Evolutionary conservation across 2,888 invertebrate species (phyloP), one percentile per base, ranked within the genome.

Genomic region (Melanostoma mellinum): DNA sequence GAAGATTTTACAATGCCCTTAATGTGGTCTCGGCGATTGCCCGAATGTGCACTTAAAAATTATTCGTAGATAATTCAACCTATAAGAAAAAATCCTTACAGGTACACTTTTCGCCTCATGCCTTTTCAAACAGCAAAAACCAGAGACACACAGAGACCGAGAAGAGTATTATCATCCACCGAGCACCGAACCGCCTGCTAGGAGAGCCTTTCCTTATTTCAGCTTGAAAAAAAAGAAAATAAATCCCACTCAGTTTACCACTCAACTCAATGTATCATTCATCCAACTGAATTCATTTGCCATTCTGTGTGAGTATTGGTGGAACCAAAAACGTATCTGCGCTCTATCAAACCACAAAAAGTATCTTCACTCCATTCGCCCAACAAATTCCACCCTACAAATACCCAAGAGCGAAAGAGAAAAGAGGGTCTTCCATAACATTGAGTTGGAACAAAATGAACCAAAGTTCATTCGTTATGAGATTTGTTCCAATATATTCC

Each of bases 11-110:
- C 85, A 85, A 80, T 85, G 80, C 80, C 85, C 80, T 80, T 85
- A 85, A 85, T 85, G 85, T 80, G 80, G 85, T 85, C 85, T 80
- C 85, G 76, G 85, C 80, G 80, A 85, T 85, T 85, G 85, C 76
- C 80, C 75, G 85, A 85, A 85, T 85, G 85, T 85, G 85, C 85
- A 80, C 85, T 85, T 85, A 85, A 85, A 85, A 80, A 85, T 85
- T 85, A 84, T 84, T 79, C 76, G 73, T 81, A 81, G 73, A 85
- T 85, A 81, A 79, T 82, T 80, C 65, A 85, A 78, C 86, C 79
- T 81, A 84, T 84, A 84, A 78, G 69, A 81, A 77, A 68, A 75
- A 82, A 82, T 82, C 82, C 82, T 78, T 78, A 78, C 77, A 77
- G 82, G 77, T 82, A 77, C 73, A 68, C 69, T 68, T 73, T 74